Base-by-base conservation (phyloP, 2,888 invertebrate species). In the Brachypterus glaber region DNA sequence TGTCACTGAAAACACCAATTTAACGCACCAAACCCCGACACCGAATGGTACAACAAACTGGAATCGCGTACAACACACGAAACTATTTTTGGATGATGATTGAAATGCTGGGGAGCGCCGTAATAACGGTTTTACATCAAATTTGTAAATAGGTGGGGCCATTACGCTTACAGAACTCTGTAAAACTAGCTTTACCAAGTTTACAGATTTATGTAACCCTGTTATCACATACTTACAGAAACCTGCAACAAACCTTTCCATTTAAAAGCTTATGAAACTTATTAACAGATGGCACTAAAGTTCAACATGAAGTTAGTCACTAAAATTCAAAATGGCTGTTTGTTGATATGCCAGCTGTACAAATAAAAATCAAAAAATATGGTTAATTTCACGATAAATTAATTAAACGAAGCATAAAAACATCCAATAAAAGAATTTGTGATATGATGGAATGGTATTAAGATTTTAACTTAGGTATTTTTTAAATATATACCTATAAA, bases 21-120 rank as follows among this genome's bases (percentile, higher is more conserved):
- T 21, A 21, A 21, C 21, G 21, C 21, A 5, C 7, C 21, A 21
- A n/a, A n/a, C n/a, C n/a, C n/a, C n/a, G n/a, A n/a, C n/a, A n/a
- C n/a, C n/a, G n/a, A n/a, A n/a, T n/a, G n/a, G n/a, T n/a, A n/a
- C n/a, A n/a, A n/a, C n/a, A n/a, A n/a, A n/a, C n/a, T n/a, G n/a
- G n/a, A n/a, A n/a, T n/a, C n/a, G n/a, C n/a, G n/a, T 7, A 21
- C 21, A 5, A 9, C 9, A 9, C 21, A 9, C 7, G 21, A 57
- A 57, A 61, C 62, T 61, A 60, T 62, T 61, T 62, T 60, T 48
- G 57, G 59, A 21, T 49, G 54, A 58, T 60, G 62, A 62, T 56
- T 9, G 9, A 21, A 21, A 5, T 21, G 9, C 7, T 54, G 51
- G 47, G 51, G 49, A 55, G 53, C 52, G 54, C 51, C 51, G 45